Evolutionary conservation across 1,140 invertebrate species (phyloP).

Genomic region (Chironomus tepperi): DNA sequence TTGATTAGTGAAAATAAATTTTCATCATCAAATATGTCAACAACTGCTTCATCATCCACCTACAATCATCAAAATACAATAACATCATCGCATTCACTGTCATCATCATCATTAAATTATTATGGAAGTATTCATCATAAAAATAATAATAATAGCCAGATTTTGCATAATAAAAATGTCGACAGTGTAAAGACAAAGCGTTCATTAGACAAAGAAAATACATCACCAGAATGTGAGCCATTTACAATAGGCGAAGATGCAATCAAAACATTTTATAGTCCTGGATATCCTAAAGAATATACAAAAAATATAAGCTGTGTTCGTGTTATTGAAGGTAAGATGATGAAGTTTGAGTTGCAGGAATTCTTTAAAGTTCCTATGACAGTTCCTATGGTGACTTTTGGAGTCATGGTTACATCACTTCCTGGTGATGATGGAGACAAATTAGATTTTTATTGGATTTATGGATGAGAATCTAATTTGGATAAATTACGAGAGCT

Average conservation of each 20-base stretch:
- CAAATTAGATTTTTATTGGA: too few species aligned
- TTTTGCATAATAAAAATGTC: not conserved
- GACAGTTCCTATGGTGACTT: too few species aligned
- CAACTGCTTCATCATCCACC: not conserved
- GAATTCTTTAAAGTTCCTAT: too few species aligned
- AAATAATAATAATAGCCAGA: not conserved
- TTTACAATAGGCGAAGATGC: conserved; percentile 48
- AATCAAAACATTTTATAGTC: conserved; percentile 61
- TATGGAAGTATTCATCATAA: not conserved
- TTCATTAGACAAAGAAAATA: not conserved
- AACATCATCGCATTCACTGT: not conserved
- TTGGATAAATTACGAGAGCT: too few species aligned
- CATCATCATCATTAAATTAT: not conserved
- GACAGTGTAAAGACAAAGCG: not conserved
- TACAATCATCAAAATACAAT: not conserved
- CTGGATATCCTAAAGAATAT: conserved; percentile 61
- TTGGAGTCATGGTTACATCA: too few species aligned
- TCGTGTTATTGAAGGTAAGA: conserved; percentile 57
- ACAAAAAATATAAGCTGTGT: conserved; percentile 62
- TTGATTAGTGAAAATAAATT: not conserved
- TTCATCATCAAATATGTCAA: conserved; percentile 17
- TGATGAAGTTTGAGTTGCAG: not conserved
- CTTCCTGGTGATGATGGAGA: too few species aligned
- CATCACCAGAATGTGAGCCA: conserved; percentile 19
- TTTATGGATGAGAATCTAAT: too few species aligned